Base-by-base conservation (phyloP, 2,113 vertebrate genomes). In the Ophiodon elongatus region DNA sequence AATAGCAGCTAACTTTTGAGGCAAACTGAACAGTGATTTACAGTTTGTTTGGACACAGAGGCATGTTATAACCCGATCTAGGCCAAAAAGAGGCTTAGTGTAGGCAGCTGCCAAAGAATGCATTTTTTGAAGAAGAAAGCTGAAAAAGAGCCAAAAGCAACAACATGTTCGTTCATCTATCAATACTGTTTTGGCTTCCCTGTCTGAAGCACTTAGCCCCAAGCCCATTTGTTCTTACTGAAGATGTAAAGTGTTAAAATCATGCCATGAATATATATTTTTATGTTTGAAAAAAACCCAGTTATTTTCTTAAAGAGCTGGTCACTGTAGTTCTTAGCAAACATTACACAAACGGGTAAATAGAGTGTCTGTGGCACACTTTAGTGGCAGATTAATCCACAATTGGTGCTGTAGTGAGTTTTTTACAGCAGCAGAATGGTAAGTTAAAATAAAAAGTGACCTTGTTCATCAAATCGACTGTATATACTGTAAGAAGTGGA, bases 81-180 rank as follows among this genome's bases (percentile, higher is more conserved):
- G 83, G 83, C 73, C 85, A 92, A 89, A 93, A 91, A 94, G 92
- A 74, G 84, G 93, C 92, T 94, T 94, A 95, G 56, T 52, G 50
- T 0, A 0, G 21, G 73, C 77, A 23, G 85, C 82, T 85, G 91
- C 93, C 91, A 91, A 85, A 88, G 87, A 93, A 93, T 91, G 92
- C 21, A 88, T 92, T 86, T 90, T 75, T 47, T 47, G 11, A 67
- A 67, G 33, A 4, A 67, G 41, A 9, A 37, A 21, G 23, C 8
- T 25, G 6, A n/a, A 33, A 19, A 59, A 60, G 8, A 59, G 45
- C 35, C 23, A 57, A 31, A 45, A n/a, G 17, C 14, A 43, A 29
- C 54, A 73, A 59, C 15, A 57, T 57, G 23, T 59, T 73, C 13
- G 70, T 43, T 23, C 14, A 9, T 31, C 37, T 43, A 21, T 60